These are phyloP conservation scores for Catagonus wagneri DNA, from an alignment of 2,113 vertebrate genomes.

Conservation along the genomic window DNA sequence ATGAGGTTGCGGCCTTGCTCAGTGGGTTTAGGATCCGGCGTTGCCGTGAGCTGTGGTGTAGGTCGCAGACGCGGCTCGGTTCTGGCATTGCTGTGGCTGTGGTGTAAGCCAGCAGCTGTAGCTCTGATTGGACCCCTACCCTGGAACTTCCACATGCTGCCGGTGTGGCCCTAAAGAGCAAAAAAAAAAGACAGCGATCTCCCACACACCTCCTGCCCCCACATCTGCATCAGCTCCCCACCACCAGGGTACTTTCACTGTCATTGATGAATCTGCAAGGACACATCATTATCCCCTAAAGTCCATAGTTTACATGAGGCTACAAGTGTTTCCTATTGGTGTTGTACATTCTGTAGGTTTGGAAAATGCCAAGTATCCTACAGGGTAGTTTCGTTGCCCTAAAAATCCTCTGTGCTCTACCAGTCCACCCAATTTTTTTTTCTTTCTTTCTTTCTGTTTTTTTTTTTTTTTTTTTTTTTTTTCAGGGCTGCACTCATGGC, in stretches of 20 bases:
- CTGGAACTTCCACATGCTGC: too few relatives aligned
- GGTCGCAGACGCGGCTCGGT: too few relatives aligned
- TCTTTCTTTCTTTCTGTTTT: background rate
- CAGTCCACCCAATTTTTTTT: background rate
- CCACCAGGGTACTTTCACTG: background rate
- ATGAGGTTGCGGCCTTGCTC: too few relatives aligned
- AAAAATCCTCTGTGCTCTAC: background rate
- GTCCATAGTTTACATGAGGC: background rate
- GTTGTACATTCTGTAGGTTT: background rate
- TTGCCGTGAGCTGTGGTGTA: too few relatives aligned
- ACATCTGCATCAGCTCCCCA: background rate
- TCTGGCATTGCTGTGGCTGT: too few relatives aligned
- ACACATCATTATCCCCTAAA: background rate
- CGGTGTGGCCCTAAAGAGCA: too few relatives aligned
- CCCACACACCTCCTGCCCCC: background rate
- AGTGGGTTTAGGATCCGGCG: too few relatives aligned
- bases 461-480: background rate
- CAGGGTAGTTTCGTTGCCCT: background rate
- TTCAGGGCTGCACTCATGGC: too few relatives aligned
- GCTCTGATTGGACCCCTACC: too few relatives aligned
- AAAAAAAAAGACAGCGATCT: background rate
- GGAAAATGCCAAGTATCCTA: background rate
- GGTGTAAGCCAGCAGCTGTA: too few relatives aligned
- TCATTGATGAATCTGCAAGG: background rate
- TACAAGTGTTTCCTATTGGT: background rate